Conservation (phyloP, 2,113 vertebrate genomes). For the Ceratotherium simum region DNA sequence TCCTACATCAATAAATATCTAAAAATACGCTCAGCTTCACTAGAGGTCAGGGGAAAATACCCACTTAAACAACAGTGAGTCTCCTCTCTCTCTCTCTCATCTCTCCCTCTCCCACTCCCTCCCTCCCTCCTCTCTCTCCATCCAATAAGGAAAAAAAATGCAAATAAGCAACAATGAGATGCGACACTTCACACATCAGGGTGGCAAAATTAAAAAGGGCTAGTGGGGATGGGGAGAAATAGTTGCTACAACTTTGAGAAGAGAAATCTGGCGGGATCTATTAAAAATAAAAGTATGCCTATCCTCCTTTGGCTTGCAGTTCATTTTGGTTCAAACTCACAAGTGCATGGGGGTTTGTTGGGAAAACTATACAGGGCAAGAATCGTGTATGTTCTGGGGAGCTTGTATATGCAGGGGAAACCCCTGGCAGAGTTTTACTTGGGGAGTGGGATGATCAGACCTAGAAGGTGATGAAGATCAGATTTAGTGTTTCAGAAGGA, state of each 20-base stretch:
- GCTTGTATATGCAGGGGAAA: background rate
- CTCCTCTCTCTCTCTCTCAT: background rate
- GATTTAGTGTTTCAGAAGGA: background rate
- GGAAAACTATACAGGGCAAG: background rate
- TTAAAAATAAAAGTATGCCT: conserved; percentile 25
- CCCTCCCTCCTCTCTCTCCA: background rate
- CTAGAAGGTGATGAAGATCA: background rate
- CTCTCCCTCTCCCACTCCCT: background rate
- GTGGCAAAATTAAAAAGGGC: background rate
- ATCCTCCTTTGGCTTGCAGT: background rate
- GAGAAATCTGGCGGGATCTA: background rate
- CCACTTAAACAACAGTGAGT: background rate
- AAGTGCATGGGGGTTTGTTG: rapidly evolving
- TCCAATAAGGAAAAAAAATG: background rate
- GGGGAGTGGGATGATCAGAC: background rate
- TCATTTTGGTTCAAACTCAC: background rate
- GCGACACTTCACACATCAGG: background rate
- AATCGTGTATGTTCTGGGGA: background rate
- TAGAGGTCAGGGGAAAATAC: background rate
- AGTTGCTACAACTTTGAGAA: background rate
- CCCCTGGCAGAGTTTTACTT: background rate
- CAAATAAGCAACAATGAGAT: background rate
- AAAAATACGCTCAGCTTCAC: background rate
- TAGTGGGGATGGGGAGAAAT: background rate
- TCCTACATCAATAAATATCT: background rate